These are phyloP conservation scores for Stegostoma tigrinum DNA, from an alignment of 2,113 vertebrate species.

Conservation along the genomic window DNA sequence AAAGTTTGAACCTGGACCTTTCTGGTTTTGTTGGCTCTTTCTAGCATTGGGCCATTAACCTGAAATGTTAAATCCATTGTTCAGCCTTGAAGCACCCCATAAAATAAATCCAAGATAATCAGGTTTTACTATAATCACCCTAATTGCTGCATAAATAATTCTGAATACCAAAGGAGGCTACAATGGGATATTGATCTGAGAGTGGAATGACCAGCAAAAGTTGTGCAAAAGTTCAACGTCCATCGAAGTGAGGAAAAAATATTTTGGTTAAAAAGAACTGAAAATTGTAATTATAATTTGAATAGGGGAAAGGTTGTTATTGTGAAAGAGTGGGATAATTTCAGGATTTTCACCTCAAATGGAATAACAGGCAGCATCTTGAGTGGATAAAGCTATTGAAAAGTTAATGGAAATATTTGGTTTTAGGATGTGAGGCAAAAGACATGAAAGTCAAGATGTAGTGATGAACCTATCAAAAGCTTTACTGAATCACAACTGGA, in stretches of 20 bases:
- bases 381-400: background rate
- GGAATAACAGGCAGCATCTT: background rate
- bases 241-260: background rate
- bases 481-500: background rate
- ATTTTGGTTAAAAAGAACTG: background rate
- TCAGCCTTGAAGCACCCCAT: background rate
- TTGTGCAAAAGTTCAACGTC: background rate
- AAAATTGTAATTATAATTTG: background rate
- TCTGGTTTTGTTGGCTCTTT: background rate
- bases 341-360: background rate
- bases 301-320: background rate
- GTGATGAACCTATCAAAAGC: background rate
- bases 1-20: background rate
- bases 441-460: background rate
- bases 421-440: background rate
- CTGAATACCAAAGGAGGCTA: background rate
- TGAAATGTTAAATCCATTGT: background rate
- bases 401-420: background rate
- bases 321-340: background rate
- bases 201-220: background rate
- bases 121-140: slow-evolving; percentile 13
- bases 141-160: slow-evolving; percentile 21
- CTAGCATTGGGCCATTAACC: background rate
- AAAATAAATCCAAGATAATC: slow-evolving; percentile 29
- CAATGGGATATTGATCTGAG: background rate